Evolutionary conservation across 1,140 invertebrate species (phyloP), one percentile per base, ranked within the genome.

Genomic region (Andricus grossulariae): DNA sequence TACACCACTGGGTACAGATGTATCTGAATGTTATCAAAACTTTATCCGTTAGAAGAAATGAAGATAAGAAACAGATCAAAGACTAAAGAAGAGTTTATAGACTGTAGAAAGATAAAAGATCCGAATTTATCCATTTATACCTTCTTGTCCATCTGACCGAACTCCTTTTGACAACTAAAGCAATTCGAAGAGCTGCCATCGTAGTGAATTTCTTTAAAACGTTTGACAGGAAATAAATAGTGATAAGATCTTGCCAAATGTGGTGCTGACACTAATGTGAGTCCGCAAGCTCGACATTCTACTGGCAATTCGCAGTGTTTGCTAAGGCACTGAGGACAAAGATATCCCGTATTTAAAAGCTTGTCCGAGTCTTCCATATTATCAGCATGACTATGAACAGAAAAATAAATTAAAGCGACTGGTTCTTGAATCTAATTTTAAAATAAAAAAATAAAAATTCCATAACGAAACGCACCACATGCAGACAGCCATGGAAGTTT

Each of bases 291-390:
- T 87, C 96, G 94, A 89, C 99, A 99, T 92, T 99, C 98, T 1
- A 98, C 97, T 0, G 99, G 99, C 79, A 99, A 93, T 89, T 99
- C 98, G 92, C 98, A 99, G 91, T 99, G 99, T 92, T 99, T 99
- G 89, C 97, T 97, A 78, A 95, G 94, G 92, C 99, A 99, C 88
- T 99, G 98, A 25, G 98, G 98, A 90, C 98, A 99, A 85, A 98
- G 95, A 88, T 98, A 99, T 3, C 98, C 98, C 16, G 93, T 94
- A 50, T 94, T 93, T 84, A 91, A 95, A 76, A 94, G 90, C 88
- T 94, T 94, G 73, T 93, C 93, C 5, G 92, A 92, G 74, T 94
- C 94, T 75, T 95, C 93, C 51, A 92, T 89, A 83, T 94, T 96
- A 81, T 97, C 97, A 50, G 97, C 92, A 88, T 98, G 97, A 88